These are phyloP conservation scores for Crambe crambe DNA, from an alignment of 37 sponge, comb jelly and placozoan species.

Conservation along the genomic window DNA sequence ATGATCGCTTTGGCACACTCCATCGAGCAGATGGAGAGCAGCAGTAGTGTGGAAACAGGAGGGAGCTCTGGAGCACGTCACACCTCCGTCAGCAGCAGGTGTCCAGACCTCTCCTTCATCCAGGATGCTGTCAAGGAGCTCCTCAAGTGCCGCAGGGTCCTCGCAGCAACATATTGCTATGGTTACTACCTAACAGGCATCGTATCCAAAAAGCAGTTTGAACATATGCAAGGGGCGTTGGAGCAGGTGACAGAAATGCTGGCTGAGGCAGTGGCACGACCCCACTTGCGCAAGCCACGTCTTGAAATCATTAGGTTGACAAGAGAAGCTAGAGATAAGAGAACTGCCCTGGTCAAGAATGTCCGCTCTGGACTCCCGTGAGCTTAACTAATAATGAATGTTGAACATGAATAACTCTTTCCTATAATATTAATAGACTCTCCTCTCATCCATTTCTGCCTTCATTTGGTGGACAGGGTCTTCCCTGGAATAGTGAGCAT, in stretches of 20 bases:
- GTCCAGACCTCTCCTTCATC: conserved; percentile 56
- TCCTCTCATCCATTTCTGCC: neutral
- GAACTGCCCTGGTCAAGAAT: conserved; percentile 2
- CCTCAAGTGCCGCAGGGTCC: conserved; percentile 54
- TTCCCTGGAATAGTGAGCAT: neutral
- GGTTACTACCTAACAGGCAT: conserved; percentile 63
- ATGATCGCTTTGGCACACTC: conserved; percentile 44
- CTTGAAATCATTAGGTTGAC: conserved; percentile 71
- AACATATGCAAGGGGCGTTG: conserved; percentile 55
- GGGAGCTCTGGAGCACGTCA: neutral
- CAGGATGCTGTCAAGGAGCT: conserved; percentile 73
- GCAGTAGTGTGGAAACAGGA: too few relatives aligned
- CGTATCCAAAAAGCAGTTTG: conserved; percentile 29
- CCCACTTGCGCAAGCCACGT: conserved; percentile 68
- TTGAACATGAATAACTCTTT: neutral
- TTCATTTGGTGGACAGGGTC: neutral
- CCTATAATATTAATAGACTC: neutral
- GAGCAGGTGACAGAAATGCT: conserved; percentile 74
- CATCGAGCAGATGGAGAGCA: conserved; percentile 22
- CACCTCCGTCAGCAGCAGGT: neutral
- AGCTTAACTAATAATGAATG: neutral
- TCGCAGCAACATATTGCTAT: conserved; percentile 71
- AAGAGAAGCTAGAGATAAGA: conserved; percentile 26
- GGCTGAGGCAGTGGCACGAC: conserved; percentile 79
- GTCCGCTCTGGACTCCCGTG: conserved; percentile 14